Conservation (phyloP, 2,797 vertebrate species). For the Amblyopsis hoosieri region DNA sequence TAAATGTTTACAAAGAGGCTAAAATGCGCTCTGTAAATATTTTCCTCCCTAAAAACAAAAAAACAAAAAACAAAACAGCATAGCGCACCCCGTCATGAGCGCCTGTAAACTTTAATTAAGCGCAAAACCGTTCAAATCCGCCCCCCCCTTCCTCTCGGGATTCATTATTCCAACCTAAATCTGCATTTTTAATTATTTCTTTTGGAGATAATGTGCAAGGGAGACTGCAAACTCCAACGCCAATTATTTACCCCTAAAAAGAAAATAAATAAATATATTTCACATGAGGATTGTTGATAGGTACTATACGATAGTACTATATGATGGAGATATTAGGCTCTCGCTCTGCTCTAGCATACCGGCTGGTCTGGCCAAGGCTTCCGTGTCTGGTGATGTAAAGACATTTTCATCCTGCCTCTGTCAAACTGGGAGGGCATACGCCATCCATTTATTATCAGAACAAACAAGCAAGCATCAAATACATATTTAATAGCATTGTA, state of each 20-base stretch:
- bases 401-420: conserved; percentile 52
- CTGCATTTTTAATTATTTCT: conserved; percentile 84
- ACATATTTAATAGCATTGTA: conserved; percentile 91
- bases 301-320: conserved; percentile 33
- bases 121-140: conserved; percentile 60
- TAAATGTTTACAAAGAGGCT: conserved; percentile 78
- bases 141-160: conserved; percentile 54
- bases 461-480: conserved; percentile 94
- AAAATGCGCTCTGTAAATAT: conserved; percentile 73
- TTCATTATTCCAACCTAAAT: conserved; percentile 81
- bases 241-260: conserved; percentile 71
- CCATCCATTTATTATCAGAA: conserved; percentile 76
- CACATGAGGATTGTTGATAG: conserved; percentile 39
- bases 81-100: conserved; percentile 68
- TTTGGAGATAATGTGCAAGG: conserved; percentile 67
- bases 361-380: conserved; percentile 34
- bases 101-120: conserved; percentile 82
- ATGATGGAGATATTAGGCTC: conserved; percentile 23
- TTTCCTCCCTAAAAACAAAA: conserved; percentile 11
- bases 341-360: not conserved
- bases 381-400: conserved; percentile 45
- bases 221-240: conserved; percentile 56
- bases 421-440: conserved; percentile 60
- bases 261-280: conserved; percentile 42
- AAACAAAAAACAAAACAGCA: conserved; percentile 61